Base-by-base conservation (phyloP, 2,888 invertebrate genomes). In the Andrena dorsata region DNA sequence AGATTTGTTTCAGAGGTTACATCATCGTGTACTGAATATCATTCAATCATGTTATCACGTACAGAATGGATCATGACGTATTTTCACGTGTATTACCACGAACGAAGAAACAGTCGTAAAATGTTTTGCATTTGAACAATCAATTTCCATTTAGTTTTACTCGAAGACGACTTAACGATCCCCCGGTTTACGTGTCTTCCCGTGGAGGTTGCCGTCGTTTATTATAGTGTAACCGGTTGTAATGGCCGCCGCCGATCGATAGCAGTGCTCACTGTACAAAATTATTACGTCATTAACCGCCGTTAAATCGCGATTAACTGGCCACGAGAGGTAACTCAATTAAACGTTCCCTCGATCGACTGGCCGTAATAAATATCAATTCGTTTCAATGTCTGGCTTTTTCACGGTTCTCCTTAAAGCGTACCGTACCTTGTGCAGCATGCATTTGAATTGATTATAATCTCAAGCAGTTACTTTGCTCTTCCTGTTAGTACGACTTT, bases 221-320 rank as follows among this genome's bases (percentile, higher is more conserved):
- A 68, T 68, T 78, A 75, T 61, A 53, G 41, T 20, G 26, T 53
- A 63, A 78, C 75, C 75, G 68, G 78, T 78, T 75, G 75, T 75
- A 75, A 75, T 63, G 78, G 75, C 75, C 75, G 23, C 41, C 30
- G n/a, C 23, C 66, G 53, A 75, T 75, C 66, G 75, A 78, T 78
- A 66, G 66, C 41, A 7, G 30, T 30, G 41, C 41, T 6, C 75
- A 10, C 41, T 63, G 53, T 47, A 47, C 75, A 68, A 78, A 78
- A 78, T 78, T 75, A 75, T 78, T 78, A 78, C 78, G 77, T 74
- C 74, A 78, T 78, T 75, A 75, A 68, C 61, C 64, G 75, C 32
- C 51, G 68, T 75, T 78, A 68, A 75, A 78, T 78, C 63, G 78
- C 63, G 68, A 78, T 78, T 78, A 78, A 75, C 75, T 28, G 51